Base-by-base conservation (phyloP, 35 echinoderm and acorn worm species). In the Acanthaster planci region DNA sequence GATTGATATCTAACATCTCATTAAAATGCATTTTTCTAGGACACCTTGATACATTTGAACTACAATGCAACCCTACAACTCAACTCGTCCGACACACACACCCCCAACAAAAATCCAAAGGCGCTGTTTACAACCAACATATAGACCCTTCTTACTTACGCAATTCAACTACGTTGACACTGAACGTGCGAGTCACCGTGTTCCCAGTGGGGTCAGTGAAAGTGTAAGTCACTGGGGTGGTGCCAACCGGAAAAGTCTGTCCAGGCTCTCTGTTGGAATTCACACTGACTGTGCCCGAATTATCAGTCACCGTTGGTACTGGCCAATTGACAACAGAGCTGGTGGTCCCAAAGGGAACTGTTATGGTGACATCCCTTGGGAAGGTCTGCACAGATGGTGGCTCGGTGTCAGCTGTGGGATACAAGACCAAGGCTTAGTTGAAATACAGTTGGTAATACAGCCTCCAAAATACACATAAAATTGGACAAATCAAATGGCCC, bases 231-330 rank as follows among this genome's bases (percentile, higher is more conserved):
- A 89, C 87, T 22, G 58, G 52, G 7, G 87, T 83, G 23, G 64
- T 72, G 22, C 64, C 64, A 26, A 26, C 34, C 0, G 64, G 64
- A 26, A 72, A 72, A 34, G 18, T 14, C 21, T 26, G 22, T 72
- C 64, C 64, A 2, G 64, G 64, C 10, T 72, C 64, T 7, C 23
- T 30, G 5, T 38, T 32, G 16, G 29, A 32, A 10, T 40, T 42
- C 26, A 19, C 27, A 27, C 40, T 34, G 17, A 50, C 78, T n/a
- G 38, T 76, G 7, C 87, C 86, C 16, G 88, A 87, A 15, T 82
- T 84, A 64, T 97, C 94, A 37, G 40, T 80, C 14, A 82, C 86
- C 38, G 86, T 93, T 39, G 94, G 94, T n/a, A 38, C 51, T 51
- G 19, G 52, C 90, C 90, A 97, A 22, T 19, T 55, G 2, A 97